Evolutionary conservation across 2,113 vertebrate genomes (phyloP), one percentile per base, ranked within the genome.

Genomic region (Phyllopteryx taeniolatus): DNA sequence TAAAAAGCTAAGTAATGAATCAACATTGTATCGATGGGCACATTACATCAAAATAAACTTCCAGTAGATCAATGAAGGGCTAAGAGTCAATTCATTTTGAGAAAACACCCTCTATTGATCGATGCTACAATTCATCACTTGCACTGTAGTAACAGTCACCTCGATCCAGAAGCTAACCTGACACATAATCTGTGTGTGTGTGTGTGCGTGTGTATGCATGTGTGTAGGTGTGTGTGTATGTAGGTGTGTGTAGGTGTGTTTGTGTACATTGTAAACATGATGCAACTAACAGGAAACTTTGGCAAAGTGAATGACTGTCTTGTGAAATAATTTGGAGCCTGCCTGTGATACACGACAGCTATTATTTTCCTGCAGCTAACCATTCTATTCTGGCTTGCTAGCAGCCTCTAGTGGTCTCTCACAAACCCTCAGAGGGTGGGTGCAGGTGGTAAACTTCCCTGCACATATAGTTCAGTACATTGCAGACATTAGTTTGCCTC

Each of bases 81-180:
- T 85, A 87, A 89, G 80, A 85, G 87, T 87, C 90, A 87, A 89
- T 90, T 90, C 86, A 89, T 90, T 89, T 86, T 80, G 75, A 89
- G 84, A 84, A 91, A 90, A 91, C 85, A 89, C 85, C 81, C 83
- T 85, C 77, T 86, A 90, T 90, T 84, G 88, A 91, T 91, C 85
- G 71, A 61, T 59, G 79, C 82, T 82, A 87, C 83, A 84, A 83
- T 91, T 84, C 84, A 90, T 90, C 87, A 91, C 85, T 80, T 88
- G 76, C 85, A 83, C 81, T 82, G 81, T 72, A 83, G 81, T 72
- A 83, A 86, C 87, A 78, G 81, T 79, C 82, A 86, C 81, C 79
- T 83, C 87, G 77, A 80, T 85, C 86, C 81, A 88, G 77, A 87
- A 80, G 80, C 76, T 44, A 71, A 83, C 70, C 82, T 84, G 86